Base-by-base conservation (phyloP, 2,113 vertebrate genomes). In the Ginglymostoma cirratum region DNA sequence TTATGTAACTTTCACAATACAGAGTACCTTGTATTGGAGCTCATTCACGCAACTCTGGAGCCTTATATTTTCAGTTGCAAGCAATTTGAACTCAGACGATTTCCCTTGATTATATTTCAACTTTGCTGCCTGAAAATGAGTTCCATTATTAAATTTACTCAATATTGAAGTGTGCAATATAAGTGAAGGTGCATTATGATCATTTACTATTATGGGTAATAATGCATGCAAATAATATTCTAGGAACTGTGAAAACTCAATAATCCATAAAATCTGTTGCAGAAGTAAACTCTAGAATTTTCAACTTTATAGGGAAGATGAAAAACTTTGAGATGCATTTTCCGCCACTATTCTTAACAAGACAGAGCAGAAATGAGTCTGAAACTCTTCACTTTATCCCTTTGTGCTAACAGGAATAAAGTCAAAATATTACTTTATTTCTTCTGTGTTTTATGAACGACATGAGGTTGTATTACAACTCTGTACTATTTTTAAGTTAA, bases 101-200 rank as follows among this genome's bases (percentile, higher is more conserved):
- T 95, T 95, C 27, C 42, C 94, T 76, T 15, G 14, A 15, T 95
- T 65, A 93, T 23, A 83, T 45, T 83, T 83, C 42, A 38, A 19
- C 42, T 93, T 93, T 21, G 38, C 69, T 95, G 67, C 69, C 94
- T 95, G 67, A 72, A 95, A 95, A 95, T 95, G 61, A 61, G 38
- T 93, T 93, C 61, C 89, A 92, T 92, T 65, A 65, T 7, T 34
- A 19, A 92, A 8, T 92, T 92, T n/a, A 66, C 34, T 38, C 27
- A 61, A 92, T 23, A 92, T 10, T 65, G 6, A 66, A 38, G 30
- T 66, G n/a, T n/a, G n/a, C n/a, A n/a, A n/a, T n/a, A n/a, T n/a
- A 66, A 66, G 38, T 23, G 80, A 83, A 83, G 38, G 45, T 42
- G 34, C n/a, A 14, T 90, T 90, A 65, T 21, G 89, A 15, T 90